Evolutionary conservation across 35 echinoderm and acorn worm species (phyloP), one percentile per base, ranked within the genome.

Genomic region (Lytechinus variegatus): DNA sequence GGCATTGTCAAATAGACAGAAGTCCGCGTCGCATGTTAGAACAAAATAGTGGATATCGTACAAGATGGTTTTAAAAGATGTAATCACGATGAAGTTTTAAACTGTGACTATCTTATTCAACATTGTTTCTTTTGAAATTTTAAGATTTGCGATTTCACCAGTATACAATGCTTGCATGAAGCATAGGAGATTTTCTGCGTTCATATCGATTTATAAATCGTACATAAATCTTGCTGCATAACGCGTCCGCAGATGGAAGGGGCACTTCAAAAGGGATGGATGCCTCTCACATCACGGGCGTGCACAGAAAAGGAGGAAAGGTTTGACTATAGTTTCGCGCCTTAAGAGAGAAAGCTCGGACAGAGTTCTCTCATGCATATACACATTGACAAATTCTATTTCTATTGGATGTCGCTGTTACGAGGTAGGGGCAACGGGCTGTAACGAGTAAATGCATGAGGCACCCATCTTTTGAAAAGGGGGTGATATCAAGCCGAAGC

Each of bases 341-440:
- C 66, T 79, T 24, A 24, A n/a, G 21, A 79, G 14, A 16, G 66
- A 7, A 79, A 44, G 33, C 14, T 79, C 4, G 66, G 66, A 79
- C 66, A 8, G 66, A 7, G 66, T 5, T 79, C 66, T 24, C 21
- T 79, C 66, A 79, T 79, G 66, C 66, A 79, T 79, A 79, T 79
- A 79, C 66, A 16, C 66, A 79, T 79, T 79, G 14, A 79, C 66
- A 16, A 79, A 79, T 79, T 79, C 66, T 79, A 16, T 79, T 79
- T 79, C 66, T 79, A 79, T 79, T 79, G 16, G 66, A 79, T 79
- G 66, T 79, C 66, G 66, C 66, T 79, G 66, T 79, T 16, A 24
- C 66, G 66, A 79, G 66, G 66, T 79, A 24, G 66, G 66, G 66
- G 66, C 66, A 79, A 79, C 66, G 66, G 66, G 66, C 66, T 79